These are phyloP conservation scores for Sesamia inferens DNA, from an alignment of 2,888 invertebrate genomes.

Conservation along the genomic window DNA sequence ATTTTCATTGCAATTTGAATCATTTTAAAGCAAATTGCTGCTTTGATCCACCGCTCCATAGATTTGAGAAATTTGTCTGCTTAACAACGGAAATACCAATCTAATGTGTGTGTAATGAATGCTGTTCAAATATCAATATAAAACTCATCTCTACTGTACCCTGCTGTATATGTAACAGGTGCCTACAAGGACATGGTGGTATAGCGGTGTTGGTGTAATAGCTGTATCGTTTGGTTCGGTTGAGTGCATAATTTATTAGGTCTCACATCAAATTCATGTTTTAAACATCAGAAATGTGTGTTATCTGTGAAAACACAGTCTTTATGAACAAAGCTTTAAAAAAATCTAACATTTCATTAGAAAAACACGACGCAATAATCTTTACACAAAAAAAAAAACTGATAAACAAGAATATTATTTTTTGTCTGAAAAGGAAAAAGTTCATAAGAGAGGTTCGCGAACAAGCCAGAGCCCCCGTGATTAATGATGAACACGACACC, in stretches of 20 bases:
- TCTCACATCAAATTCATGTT: constrained; percentile 50
- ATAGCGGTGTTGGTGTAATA: constrained; percentile 31
- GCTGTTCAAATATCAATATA: too few species aligned
- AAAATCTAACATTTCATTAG: neutral
- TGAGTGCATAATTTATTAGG: constrained; percentile 61
- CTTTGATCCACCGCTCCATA: too few species aligned
- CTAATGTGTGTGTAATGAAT: too few species aligned
- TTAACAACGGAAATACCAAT: too few species aligned
- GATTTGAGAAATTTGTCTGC: too few species aligned
- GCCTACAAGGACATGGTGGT: constrained; percentile 12
- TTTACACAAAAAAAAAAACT: constrained; percentile 50
- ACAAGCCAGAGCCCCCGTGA: constrained; percentile 77
- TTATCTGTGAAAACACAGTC: constrained; percentile 15
- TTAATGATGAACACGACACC: constrained; percentile 81
- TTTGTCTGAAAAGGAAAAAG: constrained; percentile 71
- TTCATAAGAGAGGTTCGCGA: constrained; percentile 71
- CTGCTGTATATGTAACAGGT: constrained; percentile 4
- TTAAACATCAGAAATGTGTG: constrained; percentile 48
- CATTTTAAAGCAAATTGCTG: too few species aligned
- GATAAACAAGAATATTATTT: constrained; percentile 58
- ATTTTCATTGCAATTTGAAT: too few species aligned
- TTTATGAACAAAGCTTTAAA: neutral
- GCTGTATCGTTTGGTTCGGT: constrained; percentile 48
- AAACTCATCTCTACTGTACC: too few species aligned
- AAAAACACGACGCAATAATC: constrained; percentile 37